These are phyloP conservation scores for Rhingia campestris DNA, from an alignment of 2,888 invertebrate genomes.

Conservation along the genomic window DNA sequence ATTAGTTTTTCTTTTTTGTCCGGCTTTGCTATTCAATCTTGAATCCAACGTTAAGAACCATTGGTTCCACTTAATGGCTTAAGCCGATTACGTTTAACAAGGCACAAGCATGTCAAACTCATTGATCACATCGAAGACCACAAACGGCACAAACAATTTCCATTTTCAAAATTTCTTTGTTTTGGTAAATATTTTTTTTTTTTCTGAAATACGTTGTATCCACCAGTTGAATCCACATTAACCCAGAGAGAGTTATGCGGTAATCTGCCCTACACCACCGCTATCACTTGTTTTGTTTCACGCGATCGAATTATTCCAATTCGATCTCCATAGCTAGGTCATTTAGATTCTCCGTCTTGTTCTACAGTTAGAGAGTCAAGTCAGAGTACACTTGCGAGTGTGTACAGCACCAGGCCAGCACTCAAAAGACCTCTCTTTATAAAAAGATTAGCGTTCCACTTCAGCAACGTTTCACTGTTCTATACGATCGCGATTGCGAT, in stretches of 20 bases:
- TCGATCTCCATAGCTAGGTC: slow-evolving; percentile 1
- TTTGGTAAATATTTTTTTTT: neutral
- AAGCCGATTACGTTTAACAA: no score
- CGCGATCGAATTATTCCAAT: slow-evolving; percentile 17
- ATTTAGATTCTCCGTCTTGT: neutral
- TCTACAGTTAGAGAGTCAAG: neutral
- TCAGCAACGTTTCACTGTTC: slow-evolving; percentile 46
- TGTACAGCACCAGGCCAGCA: no score
- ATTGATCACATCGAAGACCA: no score
- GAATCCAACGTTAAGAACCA: no score
- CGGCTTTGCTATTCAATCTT: no score
- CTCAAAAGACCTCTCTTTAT: neutral
- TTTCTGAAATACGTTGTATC: neutral
- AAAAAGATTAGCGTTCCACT: slow-evolving; percentile 40
- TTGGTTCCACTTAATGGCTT: no score
- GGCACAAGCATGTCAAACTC: no score
- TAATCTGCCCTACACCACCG: slow-evolving; percentile 14
- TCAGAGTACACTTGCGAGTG: neutral
- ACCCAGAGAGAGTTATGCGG: slow-evolving; percentile 28
- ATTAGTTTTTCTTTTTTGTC: no score
- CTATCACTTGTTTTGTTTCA: neutral
- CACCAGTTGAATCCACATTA: slow-evolving; percentile 48
- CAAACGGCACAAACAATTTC: no score
- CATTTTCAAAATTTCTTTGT: no score
- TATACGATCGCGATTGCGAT: slow-evolving; percentile 16